Evolutionary conservation across 2,888 invertebrate genomes (phyloP), one percentile per base, ranked within the genome.

Genomic region (Mythimna impura): DNA sequence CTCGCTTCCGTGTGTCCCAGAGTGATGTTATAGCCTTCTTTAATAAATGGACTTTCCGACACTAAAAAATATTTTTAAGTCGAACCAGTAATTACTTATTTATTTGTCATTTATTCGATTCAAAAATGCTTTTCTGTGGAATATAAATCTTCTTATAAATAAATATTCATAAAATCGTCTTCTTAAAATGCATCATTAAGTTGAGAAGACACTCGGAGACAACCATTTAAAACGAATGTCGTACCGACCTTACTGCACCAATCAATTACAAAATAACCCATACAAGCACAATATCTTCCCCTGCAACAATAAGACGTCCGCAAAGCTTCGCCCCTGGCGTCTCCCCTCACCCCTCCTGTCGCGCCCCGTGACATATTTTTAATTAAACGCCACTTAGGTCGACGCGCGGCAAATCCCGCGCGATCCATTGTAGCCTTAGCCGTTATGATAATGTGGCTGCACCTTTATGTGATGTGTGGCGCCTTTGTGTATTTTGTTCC

Each of bases 371-470:
- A 94, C 95, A 93, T 92, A 93, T 94, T 94, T 94, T 94, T 94
- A 94, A 94, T 94, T 94, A 94, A 94, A 94, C 86, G 92, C 93
- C 92, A 93, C 92, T 93, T 92, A 90, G 88, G 81, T 80, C 83
- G 84, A 66, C 67, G 84, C 79, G 80, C 82, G 80, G 73, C 74
- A 73, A 74, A 77, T 80, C 78, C 81, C 67, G 70, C 71, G 68
- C 67, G 80, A 76, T 81, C 58, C 75, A 73, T 71, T 82, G 80
- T 78, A 69, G 72, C 67, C 71, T 69, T 60, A 76, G 73, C 81
- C 68, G 80, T 77, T 81, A 83, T 82, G 80, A 84, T 84, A 82
- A 77, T 80, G 80, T 82, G 65, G 71, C 69, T 75, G 73, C 84
- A 84, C 82, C 82, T 82, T 82, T 80, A 84, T 70, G 66, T 70